These are phyloP conservation scores for Natator depressus DNA, from an alignment of 2,113 vertebrate genomes.

Conservation along the genomic window DNA sequence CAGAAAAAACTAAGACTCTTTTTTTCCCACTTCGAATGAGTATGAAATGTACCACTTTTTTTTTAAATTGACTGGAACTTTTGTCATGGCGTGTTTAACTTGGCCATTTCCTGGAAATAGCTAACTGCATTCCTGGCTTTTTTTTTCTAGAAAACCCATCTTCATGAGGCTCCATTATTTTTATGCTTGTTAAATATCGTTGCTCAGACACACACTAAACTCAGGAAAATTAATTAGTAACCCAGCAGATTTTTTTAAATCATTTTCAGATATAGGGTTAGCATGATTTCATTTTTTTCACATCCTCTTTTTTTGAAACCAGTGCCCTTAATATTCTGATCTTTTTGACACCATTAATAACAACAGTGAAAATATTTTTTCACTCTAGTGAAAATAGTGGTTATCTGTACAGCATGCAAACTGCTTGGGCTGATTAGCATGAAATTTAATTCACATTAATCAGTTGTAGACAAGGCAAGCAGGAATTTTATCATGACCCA, in stretches of 20 bases:
- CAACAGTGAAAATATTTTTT: not conserved
- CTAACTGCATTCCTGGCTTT: slow-evolving; percentile 42
- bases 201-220: not conserved
- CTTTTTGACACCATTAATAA: not conserved
- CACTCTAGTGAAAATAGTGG: not conserved
- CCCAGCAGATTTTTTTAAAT: not conserved
- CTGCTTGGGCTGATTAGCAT: not conserved
- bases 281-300: not conserved
- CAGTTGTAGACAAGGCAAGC: slow-evolving; percentile 12
- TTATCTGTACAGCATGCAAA: not conserved
- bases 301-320: not conserved
- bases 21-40: not conserved
- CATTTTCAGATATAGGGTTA: not conserved
- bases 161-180: slow-evolving; percentile 24
- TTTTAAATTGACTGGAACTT: slow-evolving; percentile 24
- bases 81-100: slow-evolving; percentile 51
- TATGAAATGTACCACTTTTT: not conserved
- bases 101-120: slow-evolving; percentile 48
- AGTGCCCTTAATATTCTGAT: not conserved
- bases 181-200: slow-evolving; percentile 19
- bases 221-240: not conserved
- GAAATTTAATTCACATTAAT: slow-evolving; percentile 10
- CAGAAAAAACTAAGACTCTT: not conserved
- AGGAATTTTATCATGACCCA: not conserved
- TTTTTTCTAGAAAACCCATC: slow-evolving; percentile 26